Evolutionary conservation across 2,113 vertebrate species (phyloP).

Genomic region (Ailuropoda melanoleuca): DNA sequence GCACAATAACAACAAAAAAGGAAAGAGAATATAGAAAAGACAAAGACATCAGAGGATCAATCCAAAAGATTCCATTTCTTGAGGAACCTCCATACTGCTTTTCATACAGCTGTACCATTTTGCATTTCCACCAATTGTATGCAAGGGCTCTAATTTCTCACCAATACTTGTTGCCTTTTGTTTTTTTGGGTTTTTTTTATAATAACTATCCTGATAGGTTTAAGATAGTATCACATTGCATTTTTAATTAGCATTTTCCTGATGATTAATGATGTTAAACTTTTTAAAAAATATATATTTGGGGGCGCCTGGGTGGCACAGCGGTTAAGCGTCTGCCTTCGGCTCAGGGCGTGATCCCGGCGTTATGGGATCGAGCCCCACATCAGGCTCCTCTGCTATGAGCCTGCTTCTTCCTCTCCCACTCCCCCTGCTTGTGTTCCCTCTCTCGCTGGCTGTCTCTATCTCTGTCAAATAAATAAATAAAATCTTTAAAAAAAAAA

Average conservation of each 20-base stretch:
- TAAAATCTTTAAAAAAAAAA: too few species aligned
- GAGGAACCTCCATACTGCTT: neutral
- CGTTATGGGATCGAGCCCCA: too few species aligned
- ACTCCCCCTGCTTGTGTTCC: too few species aligned
- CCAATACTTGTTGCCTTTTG: neutral
- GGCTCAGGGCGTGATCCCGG: too few species aligned
- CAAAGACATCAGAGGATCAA: neutral
- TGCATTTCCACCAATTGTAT: neutral
- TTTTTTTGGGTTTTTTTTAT: neutral
- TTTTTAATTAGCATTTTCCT: neutral
- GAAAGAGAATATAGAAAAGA: neutral
- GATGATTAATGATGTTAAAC: neutral
- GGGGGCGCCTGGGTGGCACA: too few species aligned
- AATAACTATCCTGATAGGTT: neutral
- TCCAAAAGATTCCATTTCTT: neutral
- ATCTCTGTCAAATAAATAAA: too few species aligned
- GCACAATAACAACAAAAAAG: neutral
- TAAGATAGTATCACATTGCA: neutral
- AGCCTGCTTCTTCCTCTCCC: too few species aligned
- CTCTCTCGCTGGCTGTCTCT: too few species aligned
- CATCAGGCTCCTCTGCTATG: too few species aligned
- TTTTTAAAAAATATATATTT: neutral
- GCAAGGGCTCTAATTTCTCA: neutral
- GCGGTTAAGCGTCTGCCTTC: too few species aligned
- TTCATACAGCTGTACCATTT: neutral